Conservation (phyloP, 2,888 invertebrate species). For the Habroteleia sp. region DNA sequence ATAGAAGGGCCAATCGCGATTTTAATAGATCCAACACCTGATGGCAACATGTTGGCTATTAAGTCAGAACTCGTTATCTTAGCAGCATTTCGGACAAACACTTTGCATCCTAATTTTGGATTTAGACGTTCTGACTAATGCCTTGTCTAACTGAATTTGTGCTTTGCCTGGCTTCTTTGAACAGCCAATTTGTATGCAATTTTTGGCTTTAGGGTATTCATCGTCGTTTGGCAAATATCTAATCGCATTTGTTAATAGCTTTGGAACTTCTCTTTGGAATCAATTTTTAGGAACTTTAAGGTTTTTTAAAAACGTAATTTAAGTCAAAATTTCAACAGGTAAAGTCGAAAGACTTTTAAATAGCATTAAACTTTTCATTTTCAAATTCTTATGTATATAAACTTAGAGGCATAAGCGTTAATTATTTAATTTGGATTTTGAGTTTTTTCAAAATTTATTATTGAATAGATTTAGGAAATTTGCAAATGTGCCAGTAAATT, state of each 20-base stretch:
- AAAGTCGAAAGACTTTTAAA: no score
- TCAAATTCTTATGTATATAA: no score
- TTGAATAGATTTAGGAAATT: no score
- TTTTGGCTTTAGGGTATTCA: background rate
- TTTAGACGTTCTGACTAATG: conserved; percentile 8
- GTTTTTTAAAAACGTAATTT: no score
- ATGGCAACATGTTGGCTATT: conserved; percentile 23
- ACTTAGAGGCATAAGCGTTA: no score
- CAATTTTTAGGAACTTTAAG: no score
- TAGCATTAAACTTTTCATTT: no score
- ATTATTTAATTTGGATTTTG: no score
- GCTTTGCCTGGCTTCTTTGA: background rate
- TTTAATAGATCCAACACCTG: conserved; percentile 24
- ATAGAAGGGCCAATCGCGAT: conserved; percentile 11
- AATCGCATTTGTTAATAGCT: background rate
- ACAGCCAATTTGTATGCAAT: conserved; percentile 9
- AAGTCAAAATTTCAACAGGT: no score
- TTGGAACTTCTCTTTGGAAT: no score
- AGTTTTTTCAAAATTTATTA: no score
- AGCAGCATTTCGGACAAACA: conserved; percentile 1
- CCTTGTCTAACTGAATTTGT: conserved; percentile 20
- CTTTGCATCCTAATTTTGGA: conserved; percentile 22
- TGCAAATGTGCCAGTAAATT: no score
- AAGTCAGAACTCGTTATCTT: conserved; percentile 20
- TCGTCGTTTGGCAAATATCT: background rate